Evolutionary conservation across 2,113 vertebrate species (phyloP), one percentile per base, ranked within the genome.

Genomic region (Oryzias curvinotus): DNA sequence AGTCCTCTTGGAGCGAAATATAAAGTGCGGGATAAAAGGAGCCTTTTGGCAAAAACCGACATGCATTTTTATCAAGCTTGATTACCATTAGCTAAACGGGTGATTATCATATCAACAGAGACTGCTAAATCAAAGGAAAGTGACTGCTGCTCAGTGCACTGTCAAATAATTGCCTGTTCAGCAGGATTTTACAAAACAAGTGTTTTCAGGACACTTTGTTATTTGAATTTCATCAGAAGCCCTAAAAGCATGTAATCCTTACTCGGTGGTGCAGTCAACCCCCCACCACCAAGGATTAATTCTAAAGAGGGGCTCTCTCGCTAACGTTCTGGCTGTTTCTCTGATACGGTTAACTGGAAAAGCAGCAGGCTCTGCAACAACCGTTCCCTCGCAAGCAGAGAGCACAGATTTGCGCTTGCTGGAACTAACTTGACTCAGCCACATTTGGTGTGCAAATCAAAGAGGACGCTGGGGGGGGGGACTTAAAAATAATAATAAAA

Each of bases 241-340:
- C 68, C 75, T 83, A 83, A 89, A 84, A 88, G 79, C 71, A 77
- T 23, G 77, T 88, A 88, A 90, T 85, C 77, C 85, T 80, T 63
- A 28, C 65, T 70, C 78, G 67, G 12, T 83, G 81, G 75, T 84
- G 68, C 71, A 77, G 62, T 56, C 52, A 21, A 21, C 17, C 66
- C 49, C 62, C 64, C 21, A 45, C 14, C 58, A 21, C 54, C 0
- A 19, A 57, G 83, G 86, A 89, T 89, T 87, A 83, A 86, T 88
- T 84, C 83, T 84, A 67, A 85, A 90, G 85, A 84, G 82, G 75
- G 80, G 71, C 77, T 77, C 28, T 52, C 75, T 86, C 65, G 70
- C 68, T 84, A 74, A 87, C 87, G 83, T 86, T 78, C 50, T 60
- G 70, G 67, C 77, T 69, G 82, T 71, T 81, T 53, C 71, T 80